Evolutionary conservation across 2,888 invertebrate species (phyloP), one percentile per base, ranked within the genome.

Genomic region (Diogma glabrata): DNA sequence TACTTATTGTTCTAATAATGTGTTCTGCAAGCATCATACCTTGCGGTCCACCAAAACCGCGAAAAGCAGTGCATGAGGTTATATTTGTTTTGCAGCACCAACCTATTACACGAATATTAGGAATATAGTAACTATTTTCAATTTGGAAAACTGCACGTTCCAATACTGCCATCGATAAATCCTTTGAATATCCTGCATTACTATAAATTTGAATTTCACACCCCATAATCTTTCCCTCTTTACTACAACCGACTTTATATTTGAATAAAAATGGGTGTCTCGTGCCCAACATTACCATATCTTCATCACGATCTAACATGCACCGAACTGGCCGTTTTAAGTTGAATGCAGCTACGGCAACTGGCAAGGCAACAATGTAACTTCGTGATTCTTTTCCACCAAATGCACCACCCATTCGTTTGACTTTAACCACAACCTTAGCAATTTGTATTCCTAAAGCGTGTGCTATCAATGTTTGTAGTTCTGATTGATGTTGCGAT

Each of bases 391-490:
- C 94, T 71, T 96, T 96, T 1, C 95, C 96, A 9, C 96, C 96
- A 66, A 96, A 96, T 23, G 92, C 95, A 17, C 96, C 96, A 0
- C 94, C 96, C 63, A 96, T 72, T 50, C 96, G 77, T 65, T 93
- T 93, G 0, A 87, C 85, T 56, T 82, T 79, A 16, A 83, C 79
- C 1, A 81, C 78, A 16, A 96, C 75, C 61, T 81, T 79, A 60
- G 85, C 83, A 60, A 81, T 77, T 0, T 85, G 83, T 17, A 91
- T 72, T 28, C 79, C 79, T 20, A 93, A 72, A 4, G 82, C 75
- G 57, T 82, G 78, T 2, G 87, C 78, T 0, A 81, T 72, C 16
- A 84, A 67, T 70, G 79, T 80, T 76, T 79, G 79, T 24, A 85
- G 71, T 70, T 88, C 87, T 0, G 82, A 70, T 0, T 87, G 88